A percentile compares a stretch with the other conserved stretches of the same genome.
phyloP scores from a whole-genome alignment of 2,113 vertebrate species.

The Nannobrachium achirus region DNA sequence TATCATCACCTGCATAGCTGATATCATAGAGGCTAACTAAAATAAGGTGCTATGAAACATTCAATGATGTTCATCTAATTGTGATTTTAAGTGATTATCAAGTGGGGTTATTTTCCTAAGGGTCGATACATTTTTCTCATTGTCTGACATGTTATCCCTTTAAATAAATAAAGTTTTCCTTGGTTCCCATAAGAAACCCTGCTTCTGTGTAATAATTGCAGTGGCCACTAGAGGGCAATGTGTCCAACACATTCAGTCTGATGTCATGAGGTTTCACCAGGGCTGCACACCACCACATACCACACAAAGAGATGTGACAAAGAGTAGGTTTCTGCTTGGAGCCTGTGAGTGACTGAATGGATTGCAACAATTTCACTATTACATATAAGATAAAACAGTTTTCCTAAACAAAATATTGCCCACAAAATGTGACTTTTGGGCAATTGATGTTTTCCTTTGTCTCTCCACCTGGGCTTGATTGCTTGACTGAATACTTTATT shows the following conservation, averaged over 20 bases:
- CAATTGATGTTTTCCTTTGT: neutral
- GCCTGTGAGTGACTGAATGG: conserved; percentile 38
- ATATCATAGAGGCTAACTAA: no score
- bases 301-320: conserved; percentile 75
- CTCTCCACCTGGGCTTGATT: neutral
- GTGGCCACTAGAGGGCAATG: conserved; percentile 78
- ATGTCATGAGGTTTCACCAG: conserved; percentile 59
- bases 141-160: no score
- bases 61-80: no score
- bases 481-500: no score
- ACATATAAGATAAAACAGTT: conserved; percentile 15
- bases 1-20: no score
- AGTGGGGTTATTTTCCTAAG: no score
- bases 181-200: neutral
- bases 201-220: neutral
- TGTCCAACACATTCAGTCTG: conserved; percentile 70
- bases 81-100: no score
- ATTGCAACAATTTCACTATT: conserved; percentile 44
- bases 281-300: conserved; percentile 27
- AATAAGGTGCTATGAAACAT: no score
- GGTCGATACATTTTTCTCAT: no score
- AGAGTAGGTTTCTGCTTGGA: conserved; percentile 49
- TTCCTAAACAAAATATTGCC: neutral
- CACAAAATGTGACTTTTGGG: no score
- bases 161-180: no score